These are phyloP conservation scores for Uromys caudimaculatus DNA, from an alignment of 2,797 vertebrate genomes.

Conservation along the genomic window DNA sequence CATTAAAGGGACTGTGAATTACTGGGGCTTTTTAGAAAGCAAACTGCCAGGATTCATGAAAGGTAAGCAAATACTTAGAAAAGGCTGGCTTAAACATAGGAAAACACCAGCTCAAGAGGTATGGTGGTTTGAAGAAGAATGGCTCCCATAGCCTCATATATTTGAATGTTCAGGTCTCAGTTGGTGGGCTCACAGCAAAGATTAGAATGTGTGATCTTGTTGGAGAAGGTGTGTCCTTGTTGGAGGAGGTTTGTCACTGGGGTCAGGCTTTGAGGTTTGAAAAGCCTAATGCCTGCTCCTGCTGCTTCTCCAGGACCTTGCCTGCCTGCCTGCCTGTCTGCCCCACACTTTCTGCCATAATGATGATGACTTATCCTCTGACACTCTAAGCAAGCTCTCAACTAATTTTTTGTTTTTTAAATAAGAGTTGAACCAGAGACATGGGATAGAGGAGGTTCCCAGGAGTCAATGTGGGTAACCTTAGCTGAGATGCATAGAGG, in stretches of 20 bases:
- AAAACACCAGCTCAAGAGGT: background rate
- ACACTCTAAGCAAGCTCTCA: background rate
- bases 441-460: background rate
- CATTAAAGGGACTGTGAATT: background rate
- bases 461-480: background rate
- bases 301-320: background rate
- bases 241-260: background rate
- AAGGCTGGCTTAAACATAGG: background rate
- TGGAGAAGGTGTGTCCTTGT: background rate
- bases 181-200: background rate
- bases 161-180: background rate
- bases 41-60: background rate
- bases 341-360: background rate
- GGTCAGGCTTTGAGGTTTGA: background rate
- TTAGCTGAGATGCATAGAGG: background rate
- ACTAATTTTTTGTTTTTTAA: background rate
- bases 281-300: background rate
- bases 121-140: background rate
- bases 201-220: background rate
- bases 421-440: background rate
- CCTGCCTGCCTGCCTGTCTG: background rate
- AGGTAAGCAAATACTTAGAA: background rate
- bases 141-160: no score
- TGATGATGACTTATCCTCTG: background rate
- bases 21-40: background rate